phyloP scores from a whole-genome alignment of 2,888 invertebrate species.

The Augiades crinisus region DNA sequence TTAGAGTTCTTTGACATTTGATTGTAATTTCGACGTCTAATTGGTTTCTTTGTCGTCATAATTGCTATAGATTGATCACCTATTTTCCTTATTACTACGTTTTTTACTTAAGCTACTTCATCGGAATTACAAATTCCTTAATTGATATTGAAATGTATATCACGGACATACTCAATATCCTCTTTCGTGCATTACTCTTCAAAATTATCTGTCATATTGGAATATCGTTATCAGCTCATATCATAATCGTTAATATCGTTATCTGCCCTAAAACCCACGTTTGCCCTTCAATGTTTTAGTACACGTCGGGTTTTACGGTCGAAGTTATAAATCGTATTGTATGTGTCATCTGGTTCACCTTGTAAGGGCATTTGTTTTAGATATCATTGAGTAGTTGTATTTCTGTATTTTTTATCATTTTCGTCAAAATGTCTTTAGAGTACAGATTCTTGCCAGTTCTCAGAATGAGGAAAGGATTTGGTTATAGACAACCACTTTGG shows the following conservation, averaged over 20 bases:
- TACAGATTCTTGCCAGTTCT: no score
- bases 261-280: slow-evolving; percentile 28
- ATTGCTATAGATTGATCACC: no score
- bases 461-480: no score
- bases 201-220: slow-evolving; percentile 8
- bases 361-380: background rate
- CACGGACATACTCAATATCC: background rate
- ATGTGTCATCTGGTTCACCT: slow-evolving; percentile 6
- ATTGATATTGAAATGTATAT: no score
- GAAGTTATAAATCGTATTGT: slow-evolving; percentile 6
- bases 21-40: background rate
- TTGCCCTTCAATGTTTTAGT: slow-evolving; percentile 18
- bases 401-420: no score
- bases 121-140: no score
- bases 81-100: no score
- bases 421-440: no score
- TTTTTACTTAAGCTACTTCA: no score
- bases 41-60: background rate
- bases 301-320: slow-evolving; percentile 5
- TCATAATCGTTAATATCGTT: slow-evolving; percentile 28
- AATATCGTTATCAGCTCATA: slow-evolving; percentile 28
- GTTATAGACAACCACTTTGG: no score
- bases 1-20: background rate
- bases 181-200: background rate
- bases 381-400: no score